A percentile compares a stretch with the other conserved stretches of the same genome.
Conservation (phyloP, 1,140 invertebrate genomes). For the Drosophila yakuba region DNA sequence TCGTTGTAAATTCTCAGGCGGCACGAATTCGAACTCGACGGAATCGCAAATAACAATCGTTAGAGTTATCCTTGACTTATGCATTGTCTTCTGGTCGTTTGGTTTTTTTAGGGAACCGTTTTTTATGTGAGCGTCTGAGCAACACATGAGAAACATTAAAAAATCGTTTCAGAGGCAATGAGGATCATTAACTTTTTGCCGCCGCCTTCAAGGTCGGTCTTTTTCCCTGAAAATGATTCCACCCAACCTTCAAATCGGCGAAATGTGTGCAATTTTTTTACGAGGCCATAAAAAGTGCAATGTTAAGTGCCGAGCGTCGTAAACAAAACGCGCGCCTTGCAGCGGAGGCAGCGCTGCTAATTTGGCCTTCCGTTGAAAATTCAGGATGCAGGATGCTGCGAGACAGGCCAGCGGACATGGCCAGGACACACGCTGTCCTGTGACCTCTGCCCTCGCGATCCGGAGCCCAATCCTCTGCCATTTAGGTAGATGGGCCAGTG, state of each 20-base stretch:
- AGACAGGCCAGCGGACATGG: constrained; percentile 35
- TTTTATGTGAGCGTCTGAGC: constrained; percentile 31
- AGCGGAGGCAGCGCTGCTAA: constrained; percentile 64
- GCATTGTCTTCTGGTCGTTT: constrained; percentile 30
- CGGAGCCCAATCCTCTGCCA: constrained; percentile 25
- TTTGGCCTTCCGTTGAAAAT: constrained; percentile 78
- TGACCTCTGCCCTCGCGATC: constrained; percentile 6
- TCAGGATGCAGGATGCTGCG: constrained; percentile 65
- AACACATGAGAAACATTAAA: constrained; percentile 61
- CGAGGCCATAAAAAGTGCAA: constrained; percentile 64
- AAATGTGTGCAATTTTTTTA: constrained; percentile 63
- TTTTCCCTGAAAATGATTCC: constrained; percentile 3
- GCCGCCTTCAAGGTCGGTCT: constrained; percentile 59
- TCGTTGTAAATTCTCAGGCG: constrained; percentile 69
- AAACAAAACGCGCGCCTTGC: constrained; percentile 62
- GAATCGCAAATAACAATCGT: constrained; percentile 29
- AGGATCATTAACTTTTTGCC: constrained; percentile 68
- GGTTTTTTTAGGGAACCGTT: constrained; percentile 32
- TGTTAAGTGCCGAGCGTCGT: constrained; percentile 61
- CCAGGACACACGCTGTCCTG: constrained; percentile 30
- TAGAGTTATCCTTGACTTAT: constrained; percentile 74
- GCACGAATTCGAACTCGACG: constrained; percentile 72
- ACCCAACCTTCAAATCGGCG: constrained; percentile 28
- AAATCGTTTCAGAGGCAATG: constrained; percentile 40
- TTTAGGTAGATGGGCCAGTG: constrained; percentile 73